Percentiles rank a stretch among this genome's conserved stretches.
Conservation (phyloP, 2,888 invertebrate species). For the Andrena minutula region DNA sequence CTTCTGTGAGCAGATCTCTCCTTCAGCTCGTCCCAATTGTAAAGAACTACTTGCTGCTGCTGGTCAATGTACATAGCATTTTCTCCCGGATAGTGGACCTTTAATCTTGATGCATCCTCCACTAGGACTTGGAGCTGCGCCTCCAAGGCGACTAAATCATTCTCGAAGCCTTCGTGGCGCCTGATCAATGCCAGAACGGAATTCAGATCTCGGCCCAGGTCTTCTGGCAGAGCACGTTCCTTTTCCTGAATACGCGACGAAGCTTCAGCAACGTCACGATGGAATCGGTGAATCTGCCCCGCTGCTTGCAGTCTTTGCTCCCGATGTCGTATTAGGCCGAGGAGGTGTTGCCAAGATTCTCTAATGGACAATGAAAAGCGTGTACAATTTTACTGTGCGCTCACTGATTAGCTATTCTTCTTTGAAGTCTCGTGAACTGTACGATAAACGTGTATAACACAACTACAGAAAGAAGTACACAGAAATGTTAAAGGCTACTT, state of each 20-base stretch:
- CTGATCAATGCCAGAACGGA: constrained; percentile 93
- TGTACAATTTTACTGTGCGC: not conserved
- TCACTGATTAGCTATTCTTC: not conserved
- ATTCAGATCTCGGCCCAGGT: constrained; percentile 93
- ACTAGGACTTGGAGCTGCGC: constrained; percentile 96
- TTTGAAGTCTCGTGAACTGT: not conserved
- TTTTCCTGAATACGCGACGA: constrained; percentile 96
- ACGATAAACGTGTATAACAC: not conserved
- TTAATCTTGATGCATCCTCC: constrained; percentile 96
- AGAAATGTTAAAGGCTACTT: not conserved
- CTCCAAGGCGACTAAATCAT: constrained; percentile 96
- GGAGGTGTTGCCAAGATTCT: constrained; percentile 94
- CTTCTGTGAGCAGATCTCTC: constrained; percentile 92
- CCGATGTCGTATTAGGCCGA: constrained; percentile 94
- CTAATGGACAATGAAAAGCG: constrained; percentile 82
- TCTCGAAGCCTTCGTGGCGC: constrained; percentile 96
- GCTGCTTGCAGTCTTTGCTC: constrained; percentile 96
- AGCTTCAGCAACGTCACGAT: constrained; percentile 97
- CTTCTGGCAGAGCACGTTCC: constrained; percentile 93
- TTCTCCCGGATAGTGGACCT: constrained; percentile 94
- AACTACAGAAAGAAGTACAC: not conserved
- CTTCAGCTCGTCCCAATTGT: constrained; percentile 95
- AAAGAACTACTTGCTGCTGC: constrained; percentile 94
- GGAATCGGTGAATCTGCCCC: constrained; percentile 98
- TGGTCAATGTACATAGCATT: constrained; percentile 96